Conservation (phyloP, 2,113 vertebrate genomes). For the Arenaria interpres region DNA sequence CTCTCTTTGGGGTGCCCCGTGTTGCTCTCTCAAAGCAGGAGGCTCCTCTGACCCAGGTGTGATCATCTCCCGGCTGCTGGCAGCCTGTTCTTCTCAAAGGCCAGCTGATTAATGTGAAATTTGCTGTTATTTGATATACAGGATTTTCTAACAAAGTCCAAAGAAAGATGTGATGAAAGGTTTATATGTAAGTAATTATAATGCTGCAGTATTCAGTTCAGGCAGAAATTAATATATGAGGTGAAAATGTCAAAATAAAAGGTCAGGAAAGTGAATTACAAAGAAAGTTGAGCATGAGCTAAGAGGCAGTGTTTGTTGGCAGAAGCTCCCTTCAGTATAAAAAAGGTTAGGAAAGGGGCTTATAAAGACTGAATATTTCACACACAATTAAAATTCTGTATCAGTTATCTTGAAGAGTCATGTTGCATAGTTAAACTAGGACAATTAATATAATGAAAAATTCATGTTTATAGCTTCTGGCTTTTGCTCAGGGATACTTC, state of each 20-base stretch:
- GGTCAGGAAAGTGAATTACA: slow-evolving; percentile 68
- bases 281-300: slow-evolving; percentile 48
- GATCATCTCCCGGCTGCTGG: not conserved
- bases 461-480: slow-evolving; percentile 64
- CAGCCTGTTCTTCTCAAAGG: slow-evolving; percentile 25
- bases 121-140: slow-evolving; percentile 47
- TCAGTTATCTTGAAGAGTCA: slow-evolving; percentile 35
- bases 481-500: slow-evolving; percentile 59
- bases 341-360: slow-evolving; percentile 57
- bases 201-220: slow-evolving; percentile 50
- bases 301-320: slow-evolving; percentile 40
- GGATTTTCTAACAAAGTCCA: slow-evolving; percentile 61
- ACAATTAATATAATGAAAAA: slow-evolving; percentile 81
- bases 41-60: not conserved
- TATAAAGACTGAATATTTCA: slow-evolving; percentile 71
- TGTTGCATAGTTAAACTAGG: slow-evolving; percentile 66
- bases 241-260: slow-evolving; percentile 70
- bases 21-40: not conserved
- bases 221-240: slow-evolving; percentile 56
- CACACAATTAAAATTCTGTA: slow-evolving; percentile 74
- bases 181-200: slow-evolving; percentile 71
- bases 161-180: slow-evolving; percentile 63
- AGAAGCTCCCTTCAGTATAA: slow-evolving; percentile 34
- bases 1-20: rapidly evolving
- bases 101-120: slow-evolving; percentile 44